Percentiles rank a stretch among this genome's conserved stretches.
Conservation (phyloP, 2,888 invertebrate genomes). For the Salticus scenicus region DNA sequence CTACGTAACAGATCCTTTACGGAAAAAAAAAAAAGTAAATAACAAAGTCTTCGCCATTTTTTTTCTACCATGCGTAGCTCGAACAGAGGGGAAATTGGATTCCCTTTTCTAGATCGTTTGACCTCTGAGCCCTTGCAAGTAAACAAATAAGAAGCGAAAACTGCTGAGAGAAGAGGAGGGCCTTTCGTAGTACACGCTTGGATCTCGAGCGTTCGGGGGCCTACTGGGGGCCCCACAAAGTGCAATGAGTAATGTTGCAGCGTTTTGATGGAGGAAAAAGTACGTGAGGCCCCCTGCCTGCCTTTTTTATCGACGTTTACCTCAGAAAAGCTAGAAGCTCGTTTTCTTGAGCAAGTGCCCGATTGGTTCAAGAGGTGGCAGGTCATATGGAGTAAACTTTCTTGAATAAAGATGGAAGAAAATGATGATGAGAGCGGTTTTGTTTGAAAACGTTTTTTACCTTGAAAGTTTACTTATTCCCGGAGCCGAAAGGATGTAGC, state of each 20-base stretch:
- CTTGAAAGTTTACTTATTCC: no score
- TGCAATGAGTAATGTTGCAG: constrained; percentile 3
- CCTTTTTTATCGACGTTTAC: constrained; percentile 16
- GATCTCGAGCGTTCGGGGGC: neutral
- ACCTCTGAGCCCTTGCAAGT: neutral
- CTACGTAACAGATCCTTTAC: neutral
- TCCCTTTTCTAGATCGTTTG: constrained; percentile 3
- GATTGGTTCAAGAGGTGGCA: neutral
- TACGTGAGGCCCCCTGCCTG: neutral
- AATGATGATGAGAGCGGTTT: no score
- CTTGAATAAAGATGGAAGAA: no score
- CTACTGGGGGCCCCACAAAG: neutral
- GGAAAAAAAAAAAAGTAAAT: neutral
- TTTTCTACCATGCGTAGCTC: no score
- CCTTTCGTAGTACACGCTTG: neutral
- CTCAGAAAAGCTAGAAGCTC: neutral
- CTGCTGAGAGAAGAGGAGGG: neutral
- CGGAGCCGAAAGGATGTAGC: no score
- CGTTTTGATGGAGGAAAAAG: constrained; percentile 2
- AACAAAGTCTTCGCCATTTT: neutral
- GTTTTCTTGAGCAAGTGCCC: neutral
- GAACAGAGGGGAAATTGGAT: constrained; percentile 9
- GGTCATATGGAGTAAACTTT: neutral
- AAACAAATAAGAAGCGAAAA: neutral
- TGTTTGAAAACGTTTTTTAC: no score